Conservation (phyloP, 2,888 invertebrate genomes). For the Drosophila vallismaia region DNA sequence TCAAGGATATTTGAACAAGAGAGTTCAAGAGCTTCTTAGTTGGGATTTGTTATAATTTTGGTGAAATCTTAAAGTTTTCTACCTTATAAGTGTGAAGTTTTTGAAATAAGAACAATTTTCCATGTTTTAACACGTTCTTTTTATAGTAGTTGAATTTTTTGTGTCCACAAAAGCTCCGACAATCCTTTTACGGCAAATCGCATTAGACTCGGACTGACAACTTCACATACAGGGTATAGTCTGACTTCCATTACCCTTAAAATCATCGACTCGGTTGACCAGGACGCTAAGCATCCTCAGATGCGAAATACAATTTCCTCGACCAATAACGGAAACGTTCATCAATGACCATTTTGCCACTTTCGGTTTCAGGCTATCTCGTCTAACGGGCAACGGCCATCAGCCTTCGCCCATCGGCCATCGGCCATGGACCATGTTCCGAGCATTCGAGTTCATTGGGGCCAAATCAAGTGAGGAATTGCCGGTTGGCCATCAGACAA, state of each 20-base stretch:
- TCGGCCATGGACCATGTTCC: slow-evolving; percentile 3
- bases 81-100: not conserved
- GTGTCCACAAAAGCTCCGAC: slow-evolving; percentile 12
- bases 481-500: slow-evolving; percentile 38
- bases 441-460: slow-evolving; percentile 41
- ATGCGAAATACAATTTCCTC: slow-evolving; percentile 51
- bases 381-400: slow-evolving; percentile 24
- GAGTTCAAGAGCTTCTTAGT: slow-evolving; percentile 21
- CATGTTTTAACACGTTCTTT: not conserved
- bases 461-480: slow-evolving; percentile 64
- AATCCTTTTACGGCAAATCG: slow-evolving; percentile 32
- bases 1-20: slow-evolving; percentile 55
- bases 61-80: not conserved
- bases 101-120: too few relatives aligned
- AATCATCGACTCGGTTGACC: slow-evolving; percentile 32
- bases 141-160: slow-evolving; percentile 6
- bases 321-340: slow-evolving; percentile 61
- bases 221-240: slow-evolving; percentile 4
- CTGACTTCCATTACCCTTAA: slow-evolving; percentile 5
- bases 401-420: slow-evolving; percentile 45
- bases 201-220: slow-evolving; percentile 31
- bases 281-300: slow-evolving; percentile 36
- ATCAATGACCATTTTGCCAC: slow-evolving; percentile 68
- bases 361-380: slow-evolving; percentile 65
- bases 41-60: not conserved